Percentiles rank a stretch among this genome's conserved stretches.
Evolutionary conservation across 2,888 invertebrate genomes (phyloP).

Genomic region (Dolichopus griseipennis): DNA sequence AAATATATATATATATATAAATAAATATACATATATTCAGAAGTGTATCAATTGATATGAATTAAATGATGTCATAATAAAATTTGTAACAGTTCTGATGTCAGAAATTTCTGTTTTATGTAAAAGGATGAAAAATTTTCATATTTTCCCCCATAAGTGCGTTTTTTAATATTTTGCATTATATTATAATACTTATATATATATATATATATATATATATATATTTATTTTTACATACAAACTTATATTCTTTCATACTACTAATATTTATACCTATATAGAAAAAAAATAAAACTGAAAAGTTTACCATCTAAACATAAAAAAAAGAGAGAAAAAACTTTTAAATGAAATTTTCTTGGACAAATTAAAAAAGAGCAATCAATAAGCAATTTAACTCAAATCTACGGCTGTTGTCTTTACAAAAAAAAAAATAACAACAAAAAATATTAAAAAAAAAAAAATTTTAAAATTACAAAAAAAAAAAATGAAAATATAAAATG

Average conservation of each 20-base stretch:
- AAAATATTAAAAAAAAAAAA: background rate
- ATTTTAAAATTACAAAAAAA: too few species aligned
- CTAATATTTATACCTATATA: background rate
- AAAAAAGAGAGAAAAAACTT: background rate
- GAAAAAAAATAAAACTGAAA: background rate
- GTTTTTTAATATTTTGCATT: background rate
- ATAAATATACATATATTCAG: too few species aligned
- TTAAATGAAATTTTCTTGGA: constrained; percentile 6
- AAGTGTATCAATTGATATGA: too few species aligned
- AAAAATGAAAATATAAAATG: too few species aligned
- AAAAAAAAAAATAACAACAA: background rate
- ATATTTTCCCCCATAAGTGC: background rate
- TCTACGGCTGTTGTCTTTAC: background rate
- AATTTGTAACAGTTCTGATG: too few species aligned
- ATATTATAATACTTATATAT: too few species aligned
- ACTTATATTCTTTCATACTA: too few species aligned
- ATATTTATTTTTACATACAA: too few species aligned
- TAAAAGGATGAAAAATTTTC: background rate
- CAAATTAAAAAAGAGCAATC: constrained; percentile 6
- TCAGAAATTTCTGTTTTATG: background rate
- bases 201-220: too few species aligned
- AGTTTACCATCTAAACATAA: background rate
- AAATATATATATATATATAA: too few species aligned
- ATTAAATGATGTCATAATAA: too few species aligned
- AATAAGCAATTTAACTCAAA: constrained; percentile 6